Conservation (phyloP, 2,797 vertebrate species). For the Salarias fasciatus region DNA sequence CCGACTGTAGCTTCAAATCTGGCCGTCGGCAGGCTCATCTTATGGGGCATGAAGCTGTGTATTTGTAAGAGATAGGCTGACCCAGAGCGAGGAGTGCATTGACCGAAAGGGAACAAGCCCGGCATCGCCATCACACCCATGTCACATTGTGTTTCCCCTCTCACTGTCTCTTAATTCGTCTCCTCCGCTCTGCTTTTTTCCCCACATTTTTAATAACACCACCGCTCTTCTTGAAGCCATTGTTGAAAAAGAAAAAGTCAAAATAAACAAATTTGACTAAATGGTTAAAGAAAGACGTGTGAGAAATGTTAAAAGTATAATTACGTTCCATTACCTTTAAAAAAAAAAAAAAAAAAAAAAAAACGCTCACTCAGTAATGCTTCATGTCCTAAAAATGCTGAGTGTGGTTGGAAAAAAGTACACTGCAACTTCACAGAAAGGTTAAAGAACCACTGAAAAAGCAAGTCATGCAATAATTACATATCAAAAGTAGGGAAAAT, state of each 20-base stretch:
- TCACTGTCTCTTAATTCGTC: background rate
- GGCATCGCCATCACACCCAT: slow-evolving; percentile 9
- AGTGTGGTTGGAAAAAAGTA: background rate
- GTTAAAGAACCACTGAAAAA: background rate
- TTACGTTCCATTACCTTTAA: background rate
- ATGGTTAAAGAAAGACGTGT: background rate
- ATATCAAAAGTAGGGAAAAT: no score
- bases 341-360: no score
- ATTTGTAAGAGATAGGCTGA: slow-evolving; percentile 26
- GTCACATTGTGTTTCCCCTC: slow-evolving; percentile 14
- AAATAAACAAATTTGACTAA: no score
- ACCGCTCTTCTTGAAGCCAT: no score
- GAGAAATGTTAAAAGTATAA: background rate
- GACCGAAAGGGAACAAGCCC: slow-evolving; percentile 30
- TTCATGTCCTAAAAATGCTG: background rate
- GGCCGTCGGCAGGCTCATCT: slow-evolving; percentile 6
- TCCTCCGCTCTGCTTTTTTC: background rate
- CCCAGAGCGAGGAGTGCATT: slow-evolving; percentile 16
- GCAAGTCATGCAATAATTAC: no score
- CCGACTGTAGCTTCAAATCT: slow-evolving; percentile 15
- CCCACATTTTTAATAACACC: background rate
- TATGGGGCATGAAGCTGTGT: slow-evolving; percentile 27
- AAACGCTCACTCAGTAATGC: background rate
- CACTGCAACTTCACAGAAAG: background rate
- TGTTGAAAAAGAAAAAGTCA: no score